Evolutionary conservation across 1,140 invertebrate species (phyloP).

Genomic region (Caerostris extrusa): DNA sequence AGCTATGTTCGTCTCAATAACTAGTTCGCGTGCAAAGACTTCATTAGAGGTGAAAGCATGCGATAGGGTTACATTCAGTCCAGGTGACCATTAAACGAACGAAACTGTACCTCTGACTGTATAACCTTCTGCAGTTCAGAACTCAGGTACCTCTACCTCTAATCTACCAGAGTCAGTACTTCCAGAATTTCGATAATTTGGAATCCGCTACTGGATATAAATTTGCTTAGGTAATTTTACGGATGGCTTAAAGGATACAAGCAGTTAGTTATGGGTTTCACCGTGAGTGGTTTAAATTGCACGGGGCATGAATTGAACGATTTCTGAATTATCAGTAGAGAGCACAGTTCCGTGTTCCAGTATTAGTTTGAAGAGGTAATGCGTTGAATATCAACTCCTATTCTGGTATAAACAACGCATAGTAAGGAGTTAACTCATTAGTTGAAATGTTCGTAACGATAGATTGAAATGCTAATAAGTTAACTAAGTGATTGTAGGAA

Average conservation of each 20-base stretch:
- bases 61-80: not conserved
- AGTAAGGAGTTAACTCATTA: too few species aligned
- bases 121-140: not conserved
- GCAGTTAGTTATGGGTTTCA: constrained; percentile 9
- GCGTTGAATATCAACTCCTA: too few species aligned
- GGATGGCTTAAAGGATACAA: constrained; percentile 15
- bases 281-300: not conserved
- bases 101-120: not conserved
- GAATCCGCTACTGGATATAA: not conserved
- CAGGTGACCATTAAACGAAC: not conserved
- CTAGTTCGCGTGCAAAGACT: not conserved
- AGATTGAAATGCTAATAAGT: too few species aligned
- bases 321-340: not conserved
- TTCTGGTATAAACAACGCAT: too few species aligned
- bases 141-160: not conserved
- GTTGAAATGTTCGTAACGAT: too few species aligned
- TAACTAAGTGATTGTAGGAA: too few species aligned
- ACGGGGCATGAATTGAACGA: not conserved
- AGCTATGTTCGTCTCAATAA: not conserved
- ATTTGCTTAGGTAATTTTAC: constrained; percentile 36
- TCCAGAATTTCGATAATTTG: not conserved
- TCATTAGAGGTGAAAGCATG: constrained; percentile 13
- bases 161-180: not conserved
- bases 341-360: not conserved
- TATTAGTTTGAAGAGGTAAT: too few species aligned